These are phyloP conservation scores for Pseudorasbora parva DNA, from an alignment of 2,113 vertebrate species.

Conservation along the genomic window DNA sequence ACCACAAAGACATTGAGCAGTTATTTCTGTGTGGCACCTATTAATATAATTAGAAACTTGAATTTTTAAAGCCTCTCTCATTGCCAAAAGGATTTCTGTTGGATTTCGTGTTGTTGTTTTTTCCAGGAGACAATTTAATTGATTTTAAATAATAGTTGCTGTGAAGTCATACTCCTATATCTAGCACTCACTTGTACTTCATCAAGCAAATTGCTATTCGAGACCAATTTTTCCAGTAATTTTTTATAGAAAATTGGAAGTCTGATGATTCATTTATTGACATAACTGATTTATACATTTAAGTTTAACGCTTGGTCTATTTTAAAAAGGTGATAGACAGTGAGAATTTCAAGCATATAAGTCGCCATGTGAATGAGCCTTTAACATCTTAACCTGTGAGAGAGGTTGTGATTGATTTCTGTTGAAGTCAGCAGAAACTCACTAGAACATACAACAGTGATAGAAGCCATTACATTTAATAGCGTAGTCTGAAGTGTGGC, in stretches of 20 bases:
- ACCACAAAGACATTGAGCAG: not conserved
- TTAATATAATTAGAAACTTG: not conserved
- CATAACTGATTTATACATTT: not conserved
- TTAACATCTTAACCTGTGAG: conserved; percentile 37
- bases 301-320: not conserved
- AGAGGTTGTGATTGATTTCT: conserved; percentile 33
- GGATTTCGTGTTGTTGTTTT: not conserved
- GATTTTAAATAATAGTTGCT: conserved; percentile 1
- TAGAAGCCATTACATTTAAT: conserved; percentile 44
- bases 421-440: conserved; percentile 43
- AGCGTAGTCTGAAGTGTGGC: conserved; percentile 38
- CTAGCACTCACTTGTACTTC: not conserved
- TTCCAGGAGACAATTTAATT: not conserved
- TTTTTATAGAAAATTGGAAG: not conserved
- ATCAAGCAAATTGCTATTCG: not conserved
- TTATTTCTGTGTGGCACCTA: not conserved
- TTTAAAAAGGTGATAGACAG: not conserved
- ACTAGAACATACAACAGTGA: conserved; percentile 38
- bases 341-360: not conserved
- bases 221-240: not conserved
- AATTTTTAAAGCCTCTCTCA: not conserved
- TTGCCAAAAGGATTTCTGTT: not conserved
- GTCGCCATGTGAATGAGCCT: not conserved
- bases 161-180: not conserved
- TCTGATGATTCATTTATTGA: not conserved